phyloP scores from a whole-genome alignment of 2,888 invertebrate species.

The Carabus problematicus region DNA sequence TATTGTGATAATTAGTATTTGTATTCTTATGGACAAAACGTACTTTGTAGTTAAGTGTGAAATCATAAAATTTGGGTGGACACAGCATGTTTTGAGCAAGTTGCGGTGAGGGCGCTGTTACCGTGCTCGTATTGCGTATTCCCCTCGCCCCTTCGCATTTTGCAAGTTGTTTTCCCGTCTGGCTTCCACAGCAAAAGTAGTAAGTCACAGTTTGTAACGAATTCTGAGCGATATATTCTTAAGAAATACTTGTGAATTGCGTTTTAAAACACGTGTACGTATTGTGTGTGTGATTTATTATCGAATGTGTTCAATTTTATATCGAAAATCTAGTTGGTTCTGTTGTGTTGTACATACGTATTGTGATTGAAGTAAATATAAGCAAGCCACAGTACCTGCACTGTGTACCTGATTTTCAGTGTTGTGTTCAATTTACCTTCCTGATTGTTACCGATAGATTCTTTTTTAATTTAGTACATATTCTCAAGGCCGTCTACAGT shows the following conservation, averaged over 20 bases:
- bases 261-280: background rate
- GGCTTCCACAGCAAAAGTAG: slow-evolving; percentile 41
- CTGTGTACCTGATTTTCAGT: slow-evolving; percentile 8
- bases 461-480: slow-evolving; percentile 27
- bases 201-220: slow-evolving; percentile 32
- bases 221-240: slow-evolving; percentile 1
- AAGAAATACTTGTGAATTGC: background rate
- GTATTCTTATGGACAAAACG: slow-evolving; percentile 49
- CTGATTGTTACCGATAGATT: slow-evolving; percentile 17
- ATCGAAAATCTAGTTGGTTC: background rate
- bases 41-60: slow-evolving; percentile 41
- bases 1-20: slow-evolving; percentile 61
- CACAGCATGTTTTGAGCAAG: slow-evolving; percentile 36
- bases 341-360: too few species aligned
- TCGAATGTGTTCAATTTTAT: slow-evolving; percentile 7
- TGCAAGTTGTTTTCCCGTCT: slow-evolving; percentile 41
- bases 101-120: slow-evolving; percentile 41
- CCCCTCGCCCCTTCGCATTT: slow-evolving; percentile 40
- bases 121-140: slow-evolving; percentile 38
- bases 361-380: slow-evolving; percentile 24
- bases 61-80: slow-evolving; percentile 35
- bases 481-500: slow-evolving; percentile 37
- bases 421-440: slow-evolving; percentile 13
- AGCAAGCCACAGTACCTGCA: slow-evolving; percentile 6
- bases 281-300: background rate